A percentile compares a stretch with the other conserved stretches of the same genome.
These are phyloP conservation scores for Cotesia chilonis DNA, from an alignment of 1,140 invertebrate genomes.

Conservation along the genomic window DNA sequence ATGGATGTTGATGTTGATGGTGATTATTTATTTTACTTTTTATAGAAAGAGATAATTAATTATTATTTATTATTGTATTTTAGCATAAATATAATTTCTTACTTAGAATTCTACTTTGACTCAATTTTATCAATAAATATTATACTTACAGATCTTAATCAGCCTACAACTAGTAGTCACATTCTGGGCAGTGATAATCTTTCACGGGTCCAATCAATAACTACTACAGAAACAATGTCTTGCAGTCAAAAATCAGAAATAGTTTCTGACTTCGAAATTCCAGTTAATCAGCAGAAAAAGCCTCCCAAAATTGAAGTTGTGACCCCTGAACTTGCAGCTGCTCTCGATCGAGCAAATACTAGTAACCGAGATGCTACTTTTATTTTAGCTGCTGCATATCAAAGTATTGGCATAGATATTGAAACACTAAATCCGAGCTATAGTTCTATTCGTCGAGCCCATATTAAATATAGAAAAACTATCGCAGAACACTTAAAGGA, in stretches of 20 bases:
- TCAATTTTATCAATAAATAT: too few species aligned
- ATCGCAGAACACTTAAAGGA: constrained; percentile 42
- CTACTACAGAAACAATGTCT: too few species aligned
- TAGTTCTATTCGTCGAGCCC: not conserved
- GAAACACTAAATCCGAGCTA: not conserved
- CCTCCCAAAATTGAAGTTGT: constrained; percentile 39
- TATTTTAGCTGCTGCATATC: constrained; percentile 36
- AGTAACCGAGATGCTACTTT: constrained; percentile 44
- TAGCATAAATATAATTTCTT: too few species aligned
- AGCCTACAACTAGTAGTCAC: too few species aligned
- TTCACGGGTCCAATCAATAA: too few species aligned
- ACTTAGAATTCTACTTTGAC: too few species aligned
- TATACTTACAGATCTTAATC: too few species aligned
- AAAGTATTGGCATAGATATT: constrained; percentile 40
- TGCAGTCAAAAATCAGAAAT: constrained; percentile 12
- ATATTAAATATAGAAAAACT: constrained; percentile 12
- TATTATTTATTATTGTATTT: too few species aligned
- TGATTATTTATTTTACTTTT: not conserved
- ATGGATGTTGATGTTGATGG: not conserved
- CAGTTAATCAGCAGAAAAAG: not conserved
- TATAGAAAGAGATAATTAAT: too few species aligned
- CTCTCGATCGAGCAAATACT: constrained; percentile 45
- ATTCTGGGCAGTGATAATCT: too few species aligned
- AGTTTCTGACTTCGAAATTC: not conserved
- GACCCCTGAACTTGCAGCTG: constrained; percentile 37